Conservation (phyloP, 2,888 invertebrate genomes). For the Dryobotodes eremita region DNA sequence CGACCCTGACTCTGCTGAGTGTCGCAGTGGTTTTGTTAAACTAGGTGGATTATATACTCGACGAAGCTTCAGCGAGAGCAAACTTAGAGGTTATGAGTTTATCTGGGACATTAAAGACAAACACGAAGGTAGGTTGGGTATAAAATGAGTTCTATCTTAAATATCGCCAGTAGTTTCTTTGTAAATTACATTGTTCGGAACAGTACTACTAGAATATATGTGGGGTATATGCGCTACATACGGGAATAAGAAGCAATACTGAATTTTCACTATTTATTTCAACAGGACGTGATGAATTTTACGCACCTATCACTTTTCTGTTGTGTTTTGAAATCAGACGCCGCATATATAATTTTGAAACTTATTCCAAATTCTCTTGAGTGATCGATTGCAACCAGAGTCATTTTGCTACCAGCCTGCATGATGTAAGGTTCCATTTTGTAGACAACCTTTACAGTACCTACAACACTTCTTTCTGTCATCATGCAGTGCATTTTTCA, state of each 20-base stretch:
- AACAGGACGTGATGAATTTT: not conserved
- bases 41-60: constrained; percentile 30
- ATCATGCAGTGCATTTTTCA: not conserved
- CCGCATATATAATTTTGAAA: not conserved
- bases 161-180: not conserved
- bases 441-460: not conserved
- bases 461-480: not conserved
- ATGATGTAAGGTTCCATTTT: not conserved
- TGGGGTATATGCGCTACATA: not conserved
- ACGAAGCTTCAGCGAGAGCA: not conserved
- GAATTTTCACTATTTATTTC: not conserved
- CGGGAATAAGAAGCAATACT: not conserved
- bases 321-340: not conserved
- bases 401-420: not conserved
- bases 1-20: constrained; percentile 1
- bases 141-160: not conserved
- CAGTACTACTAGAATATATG: not conserved
- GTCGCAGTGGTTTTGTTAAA: constrained; percentile 23
- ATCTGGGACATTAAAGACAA: constrained; percentile 34
- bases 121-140: constrained; percentile 2
- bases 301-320: not conserved
- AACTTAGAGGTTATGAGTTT: constrained; percentile 27
- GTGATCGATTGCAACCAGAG: not conserved
- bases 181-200: not conserved
- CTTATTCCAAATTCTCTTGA: not conserved